Conservation (phyloP, 2,888 invertebrate genomes). For the Cryptocheilus praepositus region DNA sequence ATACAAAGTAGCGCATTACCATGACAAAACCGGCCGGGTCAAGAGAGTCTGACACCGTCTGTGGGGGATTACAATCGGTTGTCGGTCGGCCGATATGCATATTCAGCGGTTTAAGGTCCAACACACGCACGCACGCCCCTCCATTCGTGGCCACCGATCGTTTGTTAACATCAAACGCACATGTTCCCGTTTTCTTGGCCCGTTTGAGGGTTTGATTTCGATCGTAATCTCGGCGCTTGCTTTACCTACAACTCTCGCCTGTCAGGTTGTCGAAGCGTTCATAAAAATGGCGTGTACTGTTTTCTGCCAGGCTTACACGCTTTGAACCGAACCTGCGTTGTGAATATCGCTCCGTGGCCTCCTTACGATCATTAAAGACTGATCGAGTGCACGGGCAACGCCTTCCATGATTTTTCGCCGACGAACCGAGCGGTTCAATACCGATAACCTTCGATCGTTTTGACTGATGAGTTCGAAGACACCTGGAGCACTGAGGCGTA, state of each 20-base stretch:
- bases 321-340: too few relatives aligned
- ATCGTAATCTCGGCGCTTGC: neutral
- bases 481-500: too few relatives aligned
- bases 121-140: slow-evolving; percentile 30
- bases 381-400: too few relatives aligned
- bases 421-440: too few relatives aligned
- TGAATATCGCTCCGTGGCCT: too few relatives aligned
- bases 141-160: slow-evolving; percentile 24
- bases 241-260: slow-evolving; percentile 1
- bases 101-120: slow-evolving; percentile 66
- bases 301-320: too few relatives aligned
- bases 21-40: slow-evolving; percentile 70
- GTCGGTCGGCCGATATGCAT: slow-evolving; percentile 63
- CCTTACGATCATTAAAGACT: too few relatives aligned
- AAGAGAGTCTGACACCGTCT: slow-evolving; percentile 66
- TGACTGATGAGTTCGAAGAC: too few relatives aligned
- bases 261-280: slow-evolving; percentile 12
- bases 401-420: neutral
- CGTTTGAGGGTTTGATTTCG: neutral
- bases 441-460: too few relatives aligned
- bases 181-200: neutral
- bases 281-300: too few relatives aligned
- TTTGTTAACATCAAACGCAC: slow-evolving; percentile 20
- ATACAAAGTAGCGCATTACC: slow-evolving; percentile 72
- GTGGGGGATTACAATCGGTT: slow-evolving; percentile 65